phyloP scores from a whole-genome alignment of 2,888 invertebrate species.

The Penaeus monodon region DNA sequence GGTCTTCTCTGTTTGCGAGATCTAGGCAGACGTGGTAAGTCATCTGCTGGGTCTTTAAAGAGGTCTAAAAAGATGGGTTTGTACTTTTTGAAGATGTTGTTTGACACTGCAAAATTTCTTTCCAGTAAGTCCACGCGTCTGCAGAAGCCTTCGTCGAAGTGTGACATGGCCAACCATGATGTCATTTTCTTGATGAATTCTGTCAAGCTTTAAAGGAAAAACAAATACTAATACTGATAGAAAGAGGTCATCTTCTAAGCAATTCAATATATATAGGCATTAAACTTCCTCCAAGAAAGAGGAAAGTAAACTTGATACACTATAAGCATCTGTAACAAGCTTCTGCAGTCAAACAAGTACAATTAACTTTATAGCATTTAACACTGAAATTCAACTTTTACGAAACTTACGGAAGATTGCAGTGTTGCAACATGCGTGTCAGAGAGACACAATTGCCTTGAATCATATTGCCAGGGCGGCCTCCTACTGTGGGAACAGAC shows the following conservation, averaged over 20 bases:
- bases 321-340: neutral
- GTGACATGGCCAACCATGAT: constrained; percentile 95
- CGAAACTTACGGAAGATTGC: constrained; percentile 83
- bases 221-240: neutral
- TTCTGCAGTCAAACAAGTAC: neutral
- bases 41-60: constrained; percentile 79
- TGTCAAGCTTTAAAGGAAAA: constrained; percentile 78
- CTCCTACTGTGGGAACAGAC: constrained; percentile 84
- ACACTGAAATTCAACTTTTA: neutral
- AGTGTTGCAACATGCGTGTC: constrained; percentile 87
- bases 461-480: constrained; percentile 78
- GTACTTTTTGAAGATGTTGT: constrained; percentile 89
- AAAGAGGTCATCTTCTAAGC: neutral
- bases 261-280: too few relatives aligned
- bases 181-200: constrained; percentile 95
- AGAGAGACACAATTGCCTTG: constrained; percentile 93
- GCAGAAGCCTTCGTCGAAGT: constrained; percentile 85
- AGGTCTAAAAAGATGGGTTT: constrained; percentile 90
- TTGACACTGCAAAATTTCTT: constrained; percentile 91
- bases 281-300: too few relatives aligned
- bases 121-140: constrained; percentile 87
- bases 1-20: constrained; percentile 74
- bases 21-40: constrained; percentile 68
- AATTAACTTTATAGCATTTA: neutral
- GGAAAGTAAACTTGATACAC: neutral